Conservation (phyloP, 2,888 invertebrate genomes). For the Pollenia angustigena region DNA sequence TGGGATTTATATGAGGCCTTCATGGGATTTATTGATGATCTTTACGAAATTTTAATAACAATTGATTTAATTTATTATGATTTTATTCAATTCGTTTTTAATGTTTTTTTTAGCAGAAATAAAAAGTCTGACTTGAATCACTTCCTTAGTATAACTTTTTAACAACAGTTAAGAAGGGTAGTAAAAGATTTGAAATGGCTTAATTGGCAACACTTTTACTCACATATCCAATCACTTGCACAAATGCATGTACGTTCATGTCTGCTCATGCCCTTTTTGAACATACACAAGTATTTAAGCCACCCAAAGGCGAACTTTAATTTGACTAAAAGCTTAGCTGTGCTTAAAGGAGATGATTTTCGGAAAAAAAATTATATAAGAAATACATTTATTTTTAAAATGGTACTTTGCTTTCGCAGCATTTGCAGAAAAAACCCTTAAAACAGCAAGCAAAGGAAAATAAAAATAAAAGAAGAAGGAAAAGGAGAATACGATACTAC, state of each 20-base stretch:
- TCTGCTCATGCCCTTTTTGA: too few species aligned
- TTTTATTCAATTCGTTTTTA: too few species aligned
- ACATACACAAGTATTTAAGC: slow-evolving; percentile 24
- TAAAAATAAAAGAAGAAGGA: neutral
- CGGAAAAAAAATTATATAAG: slow-evolving; percentile 2
- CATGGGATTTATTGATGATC: too few species aligned
- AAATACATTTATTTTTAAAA: slow-evolving; percentile 35
- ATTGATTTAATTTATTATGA: too few species aligned
- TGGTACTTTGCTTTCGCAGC: neutral
- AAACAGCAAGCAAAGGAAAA: neutral
- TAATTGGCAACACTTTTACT: too few species aligned
- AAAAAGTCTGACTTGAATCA: too few species aligned
- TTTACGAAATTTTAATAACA: too few species aligned
- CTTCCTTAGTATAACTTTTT: too few species aligned
- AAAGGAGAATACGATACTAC: slow-evolving; percentile 26
- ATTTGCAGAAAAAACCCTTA: slow-evolving; percentile 12
- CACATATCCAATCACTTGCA: neutral
- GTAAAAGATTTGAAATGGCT: too few species aligned
- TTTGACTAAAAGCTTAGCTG: slow-evolving; percentile 69
- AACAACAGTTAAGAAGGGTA: too few species aligned
- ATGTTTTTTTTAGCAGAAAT: too few species aligned
- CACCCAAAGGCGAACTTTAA: slow-evolving; percentile 55
- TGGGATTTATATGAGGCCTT: too few species aligned
- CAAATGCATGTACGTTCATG: neutral
- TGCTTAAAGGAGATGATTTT: slow-evolving; percentile 44